Conservation (phyloP, 2,888 invertebrate species). For the Cecidostiba fungosa region DNA sequence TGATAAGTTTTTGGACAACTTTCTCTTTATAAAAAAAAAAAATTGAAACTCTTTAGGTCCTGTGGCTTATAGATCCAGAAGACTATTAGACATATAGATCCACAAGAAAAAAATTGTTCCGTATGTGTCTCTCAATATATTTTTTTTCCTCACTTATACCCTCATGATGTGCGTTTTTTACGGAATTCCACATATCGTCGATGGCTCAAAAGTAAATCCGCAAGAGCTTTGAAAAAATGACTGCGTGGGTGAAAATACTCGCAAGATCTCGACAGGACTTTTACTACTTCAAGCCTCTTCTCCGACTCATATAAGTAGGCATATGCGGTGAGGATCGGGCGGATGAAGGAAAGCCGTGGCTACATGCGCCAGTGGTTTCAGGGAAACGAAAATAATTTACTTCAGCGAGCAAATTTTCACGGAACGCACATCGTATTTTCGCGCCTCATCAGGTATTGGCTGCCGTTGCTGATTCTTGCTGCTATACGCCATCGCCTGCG, state of each 20-base stretch:
- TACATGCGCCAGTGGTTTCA: conserved; percentile 8
- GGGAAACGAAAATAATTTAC: conserved; percentile 40
- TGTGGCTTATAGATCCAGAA: too few species aligned
- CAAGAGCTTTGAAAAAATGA: neutral
- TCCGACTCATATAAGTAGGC: conserved; percentile 26
- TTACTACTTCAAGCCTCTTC: conserved; percentile 45
- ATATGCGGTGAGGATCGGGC: neutral
- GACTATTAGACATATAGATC: too few species aligned
- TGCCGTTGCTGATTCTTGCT: neutral
- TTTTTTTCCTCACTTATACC: too few species aligned
- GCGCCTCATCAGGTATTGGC: conserved; percentile 53
- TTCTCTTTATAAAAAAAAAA: too few species aligned
- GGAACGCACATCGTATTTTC: conserved; percentile 42
- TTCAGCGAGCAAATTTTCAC: conserved; percentile 42
- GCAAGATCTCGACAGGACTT: conserved; percentile 49
- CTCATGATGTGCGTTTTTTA: too few species aligned
- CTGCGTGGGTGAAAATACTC: conserved; percentile 29
- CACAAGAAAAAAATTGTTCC: too few species aligned
- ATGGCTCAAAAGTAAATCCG: neutral
- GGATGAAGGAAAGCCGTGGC: conserved; percentile 18
- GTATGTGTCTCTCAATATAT: too few species aligned
- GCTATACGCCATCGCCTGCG: neutral
- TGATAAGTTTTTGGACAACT: too few species aligned
- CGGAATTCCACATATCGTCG: too few species aligned
- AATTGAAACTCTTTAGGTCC: too few species aligned